Evolutionary conservation across 1,140 invertebrate genomes (phyloP).

Genomic region (Brachionus sp.): DNA sequence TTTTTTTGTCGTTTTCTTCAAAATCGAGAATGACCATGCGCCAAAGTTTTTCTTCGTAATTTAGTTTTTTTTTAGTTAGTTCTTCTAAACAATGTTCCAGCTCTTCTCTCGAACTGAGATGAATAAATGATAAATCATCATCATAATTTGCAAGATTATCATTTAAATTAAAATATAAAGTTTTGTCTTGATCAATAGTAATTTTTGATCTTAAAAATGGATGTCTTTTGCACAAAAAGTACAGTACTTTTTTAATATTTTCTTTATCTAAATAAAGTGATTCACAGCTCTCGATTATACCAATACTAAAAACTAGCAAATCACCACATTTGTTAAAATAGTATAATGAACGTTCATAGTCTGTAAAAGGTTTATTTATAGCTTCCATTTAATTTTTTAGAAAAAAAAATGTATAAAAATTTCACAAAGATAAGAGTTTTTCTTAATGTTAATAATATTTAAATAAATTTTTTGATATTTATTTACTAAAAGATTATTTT

Average conservation of each 20-base stretch:
- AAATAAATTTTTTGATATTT: neutral
- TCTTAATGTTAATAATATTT: too few relatives aligned
- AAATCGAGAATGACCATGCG: neutral
- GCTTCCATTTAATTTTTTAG: neutral
- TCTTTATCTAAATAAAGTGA: neutral
- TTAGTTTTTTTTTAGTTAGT: neutral
- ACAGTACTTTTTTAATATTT: neutral
- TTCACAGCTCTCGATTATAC: neutral
- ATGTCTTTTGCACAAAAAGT: slow-evolving; percentile 10
- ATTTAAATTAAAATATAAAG: neutral
- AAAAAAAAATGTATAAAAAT: too few relatives aligned
- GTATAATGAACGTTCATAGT: neutral
- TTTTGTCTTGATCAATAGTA: neutral
- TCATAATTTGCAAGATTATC: neutral
- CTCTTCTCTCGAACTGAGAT: neutral
- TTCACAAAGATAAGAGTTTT: too few relatives aligned
- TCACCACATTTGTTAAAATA: slow-evolving; percentile 35
- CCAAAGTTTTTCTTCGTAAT: slow-evolving; percentile 11
- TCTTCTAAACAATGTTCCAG: neutral
- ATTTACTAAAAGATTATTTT: neutral
- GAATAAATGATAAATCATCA: neutral
- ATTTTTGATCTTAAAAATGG: slow-evolving; percentile 22
- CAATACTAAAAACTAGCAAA: neutral
- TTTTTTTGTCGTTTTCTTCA: neutral
- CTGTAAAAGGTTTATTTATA: neutral